Evolutionary conservation across 2,888 invertebrate genomes (phyloP), one percentile per base, ranked within the genome.

Genomic region (Tenthredo distinguenda): DNA sequence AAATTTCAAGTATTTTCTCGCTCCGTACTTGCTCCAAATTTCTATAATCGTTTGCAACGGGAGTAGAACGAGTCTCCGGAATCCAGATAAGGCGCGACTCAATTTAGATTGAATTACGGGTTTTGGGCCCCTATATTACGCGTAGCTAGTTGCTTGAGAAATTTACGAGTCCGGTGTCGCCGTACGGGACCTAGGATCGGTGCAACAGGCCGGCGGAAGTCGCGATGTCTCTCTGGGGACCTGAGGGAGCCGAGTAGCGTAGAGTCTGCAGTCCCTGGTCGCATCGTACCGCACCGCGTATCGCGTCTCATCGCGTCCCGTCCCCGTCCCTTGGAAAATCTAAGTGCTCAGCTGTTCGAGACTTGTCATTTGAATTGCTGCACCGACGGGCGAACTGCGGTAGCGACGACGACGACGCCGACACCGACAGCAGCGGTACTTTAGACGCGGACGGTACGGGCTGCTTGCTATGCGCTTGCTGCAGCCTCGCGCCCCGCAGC

Each of bases 321-420:
- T 37, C n/a, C 10, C 40, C 5, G 40, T 62, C 62, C 40, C 18
- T 62, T 10, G 12, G n/a, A 62, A 87, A 83, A 86, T 89, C 89
- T 90, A 91, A 92, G 92, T 91, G 91, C 87, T 92, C 92, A 92
- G 92, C 92, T 92, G 92, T 91, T 91, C 88, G 89, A 87, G 88
- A 88, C 91, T 90, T 89, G 89, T 90, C 90, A 90, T 87, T 87
- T 87, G 87, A 82, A 85, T 82, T 71, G 79, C 58, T 47, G 77
- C 43, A 74, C 34, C 68, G 65, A 65, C 65, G 65, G 26, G 34
- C 40, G 40, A 26, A 37, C 40, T 58, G 65, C 12, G 65, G 26
- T 12, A n/a, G 9, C 40, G 26, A 21, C 26, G 77, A 47, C 50
- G 37, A 50, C 43, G 76, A 68, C 40, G 26, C 31, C 71, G 34